Evolutionary conservation across 1,140 invertebrate species (phyloP).

Genomic region (Dreissena rostriformis): DNA sequence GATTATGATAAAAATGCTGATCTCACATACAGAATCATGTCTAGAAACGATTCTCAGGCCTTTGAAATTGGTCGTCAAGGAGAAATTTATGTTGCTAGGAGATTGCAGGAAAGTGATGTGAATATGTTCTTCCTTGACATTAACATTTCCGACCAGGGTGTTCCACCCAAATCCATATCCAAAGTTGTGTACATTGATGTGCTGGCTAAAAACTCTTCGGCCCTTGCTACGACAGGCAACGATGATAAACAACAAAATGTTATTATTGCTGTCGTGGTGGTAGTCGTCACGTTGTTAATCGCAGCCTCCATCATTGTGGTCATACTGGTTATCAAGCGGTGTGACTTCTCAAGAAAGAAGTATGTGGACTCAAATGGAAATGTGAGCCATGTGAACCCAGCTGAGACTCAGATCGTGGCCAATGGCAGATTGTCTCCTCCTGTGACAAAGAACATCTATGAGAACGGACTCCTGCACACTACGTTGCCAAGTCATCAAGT

Average conservation of each 20-base stretch:
- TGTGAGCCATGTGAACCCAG: neutral
- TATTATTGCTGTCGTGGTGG: conserved; percentile 49
- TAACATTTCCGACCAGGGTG: conserved; percentile 32
- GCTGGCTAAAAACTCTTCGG: conserved; percentile 36
- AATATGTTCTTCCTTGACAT: conserved; percentile 35
- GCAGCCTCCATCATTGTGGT: conserved; percentile 37
- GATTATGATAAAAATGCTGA: conserved; percentile 84
- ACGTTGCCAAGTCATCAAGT: too few species aligned
- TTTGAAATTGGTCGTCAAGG: conserved; percentile 48
- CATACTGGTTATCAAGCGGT: conserved; percentile 38
- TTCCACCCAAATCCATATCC: conserved; percentile 10
- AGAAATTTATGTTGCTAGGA: conserved; percentile 48
- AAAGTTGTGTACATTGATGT: conserved; percentile 42
- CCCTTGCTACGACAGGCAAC: conserved; percentile 2
- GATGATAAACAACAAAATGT: conserved; percentile 31
- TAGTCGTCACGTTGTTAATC: conserved; percentile 46
- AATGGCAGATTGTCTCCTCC: too few species aligned
- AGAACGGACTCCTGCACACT: too few species aligned
- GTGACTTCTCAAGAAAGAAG: neutral
- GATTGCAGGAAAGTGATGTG: conserved; percentile 34
- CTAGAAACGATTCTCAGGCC: conserved; percentile 81
- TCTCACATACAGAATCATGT: conserved; percentile 86
- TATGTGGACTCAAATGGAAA: too few species aligned
- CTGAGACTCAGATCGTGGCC: neutral
- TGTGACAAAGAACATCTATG: too few species aligned